Percentiles rank a stretch among this genome's conserved stretches.
phyloP scores from a whole-genome alignment of 2,888 invertebrate species.

The Pardosa pseudoannulata region DNA sequence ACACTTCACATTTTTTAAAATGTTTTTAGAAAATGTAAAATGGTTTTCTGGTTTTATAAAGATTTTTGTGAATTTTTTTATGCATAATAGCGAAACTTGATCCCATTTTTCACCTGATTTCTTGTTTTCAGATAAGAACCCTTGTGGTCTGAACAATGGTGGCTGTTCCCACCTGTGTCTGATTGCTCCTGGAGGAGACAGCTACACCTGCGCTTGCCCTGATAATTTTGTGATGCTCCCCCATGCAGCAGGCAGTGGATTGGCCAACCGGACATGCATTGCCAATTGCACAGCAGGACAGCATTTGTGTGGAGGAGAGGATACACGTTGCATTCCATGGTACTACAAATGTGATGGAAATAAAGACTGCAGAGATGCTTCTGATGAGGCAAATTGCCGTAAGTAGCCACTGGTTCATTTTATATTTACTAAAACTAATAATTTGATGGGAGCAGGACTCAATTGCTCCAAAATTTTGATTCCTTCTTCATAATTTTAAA shows the following conservation, averaged over 20 bases:
- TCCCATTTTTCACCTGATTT: too few species aligned
- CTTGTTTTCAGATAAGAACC: constrained; percentile 85
- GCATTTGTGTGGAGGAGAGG: constrained; percentile 84
- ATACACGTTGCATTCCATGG: constrained; percentile 86
- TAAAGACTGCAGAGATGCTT: constrained; percentile 87
- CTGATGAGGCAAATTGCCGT: constrained; percentile 92
- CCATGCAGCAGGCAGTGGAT: constrained; percentile 75
- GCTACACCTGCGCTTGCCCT: constrained; percentile 93
- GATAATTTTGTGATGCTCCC: constrained; percentile 89
- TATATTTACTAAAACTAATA: too few species aligned
- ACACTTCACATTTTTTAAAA: too few species aligned
- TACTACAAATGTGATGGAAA: constrained; percentile 84
- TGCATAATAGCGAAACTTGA: too few species aligned
- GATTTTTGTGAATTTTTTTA: too few species aligned
- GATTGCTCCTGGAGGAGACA: constrained; percentile 85
- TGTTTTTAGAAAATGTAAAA: too few species aligned
- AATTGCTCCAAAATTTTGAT: too few species aligned
- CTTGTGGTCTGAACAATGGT: constrained; percentile 94
- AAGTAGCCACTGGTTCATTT: too few species aligned
- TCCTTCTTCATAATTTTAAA: too few species aligned
- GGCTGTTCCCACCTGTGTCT: constrained; percentile 97
- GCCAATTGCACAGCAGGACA: constrained; percentile 96
- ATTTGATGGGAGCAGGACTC: too few species aligned
- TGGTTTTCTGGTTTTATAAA: too few species aligned
- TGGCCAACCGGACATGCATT: constrained; percentile 90